phyloP scores from a whole-genome alignment of 2,888 invertebrate species.

The Caradrina kadenii region DNA sequence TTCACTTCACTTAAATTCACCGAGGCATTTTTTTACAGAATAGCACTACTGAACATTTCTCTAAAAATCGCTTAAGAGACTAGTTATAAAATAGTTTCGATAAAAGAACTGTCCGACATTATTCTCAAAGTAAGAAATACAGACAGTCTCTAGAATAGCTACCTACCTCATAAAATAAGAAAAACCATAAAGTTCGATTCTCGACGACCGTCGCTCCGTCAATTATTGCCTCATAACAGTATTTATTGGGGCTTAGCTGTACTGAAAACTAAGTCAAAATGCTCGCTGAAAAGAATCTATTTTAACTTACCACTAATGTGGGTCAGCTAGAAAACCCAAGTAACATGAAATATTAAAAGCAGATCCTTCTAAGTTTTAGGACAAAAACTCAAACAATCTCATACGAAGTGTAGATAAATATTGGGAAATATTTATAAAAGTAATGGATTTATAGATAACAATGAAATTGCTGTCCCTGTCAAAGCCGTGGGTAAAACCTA shows the following conservation, averaged over 20 bases:
- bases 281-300: conserved; percentile 30
- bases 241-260: conserved; percentile 49
- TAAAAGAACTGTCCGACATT: background rate
- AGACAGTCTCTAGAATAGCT: conserved; percentile 3
- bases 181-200: conserved; percentile 8
- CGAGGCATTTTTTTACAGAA: background rate
- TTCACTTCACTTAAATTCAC: too few species aligned
- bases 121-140: background rate
- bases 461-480: conserved; percentile 29
- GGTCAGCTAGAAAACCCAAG: conserved; percentile 25
- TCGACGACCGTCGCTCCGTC: conserved; percentile 10
- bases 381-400: conserved; percentile 12
- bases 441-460: conserved; percentile 13
- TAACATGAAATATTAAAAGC: conserved; percentile 37
- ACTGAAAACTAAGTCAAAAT: conserved; percentile 17
- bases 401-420: conserved; percentile 7
- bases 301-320: conserved; percentile 42
- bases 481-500: conserved; percentile 39
- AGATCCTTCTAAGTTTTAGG: conserved; percentile 18
- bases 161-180: conserved; percentile 6
- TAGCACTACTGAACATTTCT: background rate
- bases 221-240: conserved; percentile 41
- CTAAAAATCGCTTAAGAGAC: background rate
- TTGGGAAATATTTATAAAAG: conserved; percentile 6
- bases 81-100: background rate